Conservation (phyloP, 1,140 invertebrate species). For the Diorhabda sublineata region DNA sequence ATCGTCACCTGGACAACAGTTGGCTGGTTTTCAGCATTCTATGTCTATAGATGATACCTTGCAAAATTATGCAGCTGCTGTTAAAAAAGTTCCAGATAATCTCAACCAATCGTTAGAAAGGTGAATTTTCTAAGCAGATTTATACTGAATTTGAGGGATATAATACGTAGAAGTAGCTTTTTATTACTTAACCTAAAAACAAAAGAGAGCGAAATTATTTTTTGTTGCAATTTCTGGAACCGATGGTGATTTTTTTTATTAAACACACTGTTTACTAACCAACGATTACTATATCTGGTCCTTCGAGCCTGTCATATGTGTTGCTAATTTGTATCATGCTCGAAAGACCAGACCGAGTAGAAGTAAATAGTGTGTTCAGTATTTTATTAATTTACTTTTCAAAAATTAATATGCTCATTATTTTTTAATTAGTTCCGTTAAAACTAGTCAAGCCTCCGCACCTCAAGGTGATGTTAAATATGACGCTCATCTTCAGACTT, state of each 20-base stretch:
- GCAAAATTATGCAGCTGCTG: conserved; percentile 19
- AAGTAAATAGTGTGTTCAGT: conserved; percentile 18
- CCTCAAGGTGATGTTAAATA: conserved; percentile 51
- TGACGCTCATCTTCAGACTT: conserved; percentile 55
- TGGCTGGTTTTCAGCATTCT: conserved; percentile 24
- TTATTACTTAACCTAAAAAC: no score
- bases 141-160: no score
- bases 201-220: no score
- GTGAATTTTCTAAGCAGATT: conserved; percentile 6
- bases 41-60: conserved; percentile 29
- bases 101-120: conserved; percentile 32
- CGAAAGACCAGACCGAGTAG: no score
- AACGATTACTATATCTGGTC: no score
- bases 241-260: no score
- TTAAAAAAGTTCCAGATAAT: conserved; percentile 32
- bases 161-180: no score
- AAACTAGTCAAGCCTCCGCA: conserved; percentile 54
- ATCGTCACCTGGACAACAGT: conserved; percentile 11
- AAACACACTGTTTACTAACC: no score
- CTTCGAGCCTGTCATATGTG: no score
- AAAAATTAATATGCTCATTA: conserved; percentile 12
- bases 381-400: conserved; percentile 24
- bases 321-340: no score
- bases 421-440: conserved; percentile 25
- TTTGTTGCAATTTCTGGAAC: no score